Percentiles rank a stretch among this genome's conserved stretches.
These are phyloP conservation scores for Falco novaeseelandiae DNA, from an alignment of 2,797 vertebrate species.

Conservation along the genomic window DNA sequence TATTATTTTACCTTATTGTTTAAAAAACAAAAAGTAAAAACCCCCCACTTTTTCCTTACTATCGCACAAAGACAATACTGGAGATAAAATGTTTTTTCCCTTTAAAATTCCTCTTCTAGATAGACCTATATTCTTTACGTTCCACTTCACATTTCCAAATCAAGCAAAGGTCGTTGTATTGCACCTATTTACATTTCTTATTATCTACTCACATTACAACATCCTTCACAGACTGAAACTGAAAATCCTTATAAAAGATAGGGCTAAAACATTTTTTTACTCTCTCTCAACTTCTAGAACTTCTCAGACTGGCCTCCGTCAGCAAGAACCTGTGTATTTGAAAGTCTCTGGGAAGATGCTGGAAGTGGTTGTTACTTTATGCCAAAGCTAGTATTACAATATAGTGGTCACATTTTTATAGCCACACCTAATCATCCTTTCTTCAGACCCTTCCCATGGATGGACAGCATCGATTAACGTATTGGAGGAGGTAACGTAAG, in stretches of 20 bases:
- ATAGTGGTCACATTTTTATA: not conserved
- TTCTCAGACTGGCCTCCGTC: not conserved
- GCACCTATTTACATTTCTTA: not conserved
- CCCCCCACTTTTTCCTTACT: accelerated
- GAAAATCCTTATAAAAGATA: not conserved
- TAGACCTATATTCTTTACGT: not conserved
- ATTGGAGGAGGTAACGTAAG: not conserved
- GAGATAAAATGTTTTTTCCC: not conserved
- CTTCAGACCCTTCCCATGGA: not conserved
- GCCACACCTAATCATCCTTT: not conserved
- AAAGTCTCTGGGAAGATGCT: not conserved
- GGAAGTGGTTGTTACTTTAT: not conserved
- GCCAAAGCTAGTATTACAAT: not conserved
- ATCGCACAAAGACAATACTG: not conserved
- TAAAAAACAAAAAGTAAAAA: not conserved
- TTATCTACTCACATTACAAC: not conserved
- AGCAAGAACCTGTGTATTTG: not conserved
- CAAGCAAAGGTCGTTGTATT: not conserved
- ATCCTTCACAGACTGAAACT: not conserved
- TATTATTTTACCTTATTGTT: not conserved
- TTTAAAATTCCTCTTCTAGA: not conserved
- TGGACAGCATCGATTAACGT: not conserved
- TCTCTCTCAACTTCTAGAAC: not conserved
- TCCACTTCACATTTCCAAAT: not conserved
- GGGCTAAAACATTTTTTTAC: not conserved